These are phyloP conservation scores for Adelges cooleyi DNA, from an alignment of 1,140 invertebrate genomes.

Conservation along the genomic window DNA sequence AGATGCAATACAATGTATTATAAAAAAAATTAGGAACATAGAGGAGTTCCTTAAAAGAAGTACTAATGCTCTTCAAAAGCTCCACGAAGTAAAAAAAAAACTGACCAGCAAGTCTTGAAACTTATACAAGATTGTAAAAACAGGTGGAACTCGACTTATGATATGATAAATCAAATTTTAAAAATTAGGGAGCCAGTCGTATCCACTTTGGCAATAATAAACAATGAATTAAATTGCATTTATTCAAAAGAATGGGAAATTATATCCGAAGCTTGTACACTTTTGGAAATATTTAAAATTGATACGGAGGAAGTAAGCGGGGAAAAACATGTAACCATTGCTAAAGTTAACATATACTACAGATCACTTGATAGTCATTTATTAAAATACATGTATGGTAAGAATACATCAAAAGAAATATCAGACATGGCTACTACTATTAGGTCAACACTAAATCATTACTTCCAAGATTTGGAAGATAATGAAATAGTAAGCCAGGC, in stretches of 20 bases:
- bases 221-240: not conserved
- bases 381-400: no score
- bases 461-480: not conserved
- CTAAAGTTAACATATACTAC: not conserved
- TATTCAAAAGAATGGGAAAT: not conserved
- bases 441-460: not conserved
- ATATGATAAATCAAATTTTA: not conserved
- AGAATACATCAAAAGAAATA: not conserved
- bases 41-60: not conserved
- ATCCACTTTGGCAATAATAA: not conserved
- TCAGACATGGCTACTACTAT: not conserved
- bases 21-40: not conserved
- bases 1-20: not conserved
- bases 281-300: not conserved
- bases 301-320: not conserved
- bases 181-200: not conserved
- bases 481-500: not conserved
- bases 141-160: not conserved
- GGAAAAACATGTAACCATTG: not conserved
- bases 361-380: not conserved
- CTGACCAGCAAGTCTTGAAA: not conserved
- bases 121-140: not conserved
- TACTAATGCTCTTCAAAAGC: not conserved
- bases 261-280: not conserved
- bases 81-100: not conserved